Conservation (phyloP, 2,113 vertebrate genomes). For the Telmatochromis bifrenatus region DNA sequence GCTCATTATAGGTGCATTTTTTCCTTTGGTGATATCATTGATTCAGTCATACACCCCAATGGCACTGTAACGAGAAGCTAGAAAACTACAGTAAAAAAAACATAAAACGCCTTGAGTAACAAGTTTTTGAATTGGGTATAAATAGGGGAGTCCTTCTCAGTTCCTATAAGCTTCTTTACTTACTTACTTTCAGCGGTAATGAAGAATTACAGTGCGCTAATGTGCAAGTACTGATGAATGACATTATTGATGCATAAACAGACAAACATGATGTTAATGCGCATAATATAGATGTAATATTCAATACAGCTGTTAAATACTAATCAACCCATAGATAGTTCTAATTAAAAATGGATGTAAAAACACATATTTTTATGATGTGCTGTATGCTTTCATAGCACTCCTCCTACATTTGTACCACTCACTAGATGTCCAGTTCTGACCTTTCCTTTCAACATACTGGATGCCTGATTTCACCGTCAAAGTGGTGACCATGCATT, state of each 20-base stretch:
- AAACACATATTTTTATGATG: fast-evolving
- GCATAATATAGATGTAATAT: background rate
- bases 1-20: constrained; percentile 7
- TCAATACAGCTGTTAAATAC: background rate
- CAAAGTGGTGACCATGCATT: background rate
- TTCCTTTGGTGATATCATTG: constrained; percentile 18
- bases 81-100: background rate
- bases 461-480: background rate
- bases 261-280: background rate
- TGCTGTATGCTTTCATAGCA: background rate
- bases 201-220: background rate
- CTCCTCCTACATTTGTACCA: background rate
- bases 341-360: background rate
- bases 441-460: background rate
- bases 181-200: background rate
- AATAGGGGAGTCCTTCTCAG: background rate
- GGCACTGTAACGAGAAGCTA: background rate
- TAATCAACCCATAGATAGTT: background rate
- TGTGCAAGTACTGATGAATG: background rate
- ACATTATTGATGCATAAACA: background rate
- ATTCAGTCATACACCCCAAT: background rate
- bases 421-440: background rate
- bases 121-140: background rate
- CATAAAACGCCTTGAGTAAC: fast-evolving
- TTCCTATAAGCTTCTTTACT: background rate